Evolutionary conservation across 2,113 vertebrate genomes (phyloP).

Genomic region (Corythaixoides concolor): DNA sequence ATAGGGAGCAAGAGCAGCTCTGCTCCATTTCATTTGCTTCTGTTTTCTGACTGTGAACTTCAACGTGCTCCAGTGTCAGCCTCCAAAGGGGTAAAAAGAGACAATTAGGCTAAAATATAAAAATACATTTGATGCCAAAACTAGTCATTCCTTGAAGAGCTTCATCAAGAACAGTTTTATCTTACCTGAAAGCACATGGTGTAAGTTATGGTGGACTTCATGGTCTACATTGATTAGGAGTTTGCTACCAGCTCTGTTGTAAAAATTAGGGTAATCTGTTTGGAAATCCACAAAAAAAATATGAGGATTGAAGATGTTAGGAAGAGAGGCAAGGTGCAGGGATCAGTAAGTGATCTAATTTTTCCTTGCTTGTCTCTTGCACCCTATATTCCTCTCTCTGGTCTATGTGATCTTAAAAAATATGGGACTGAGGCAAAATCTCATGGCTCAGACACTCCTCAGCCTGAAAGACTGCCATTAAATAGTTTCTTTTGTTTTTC

Average conservation of each 20-base stretch:
- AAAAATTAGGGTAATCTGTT: background rate
- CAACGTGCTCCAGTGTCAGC: background rate
- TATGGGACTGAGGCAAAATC: background rate
- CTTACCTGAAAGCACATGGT: background rate
- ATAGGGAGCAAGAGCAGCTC: background rate
- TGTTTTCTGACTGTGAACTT: background rate
- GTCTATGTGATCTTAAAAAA: background rate
- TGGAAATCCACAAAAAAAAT: background rate
- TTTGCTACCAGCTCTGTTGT: background rate
- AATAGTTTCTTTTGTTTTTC: slow-evolving; percentile 34
- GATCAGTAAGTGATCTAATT: background rate
- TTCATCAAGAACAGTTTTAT: background rate
- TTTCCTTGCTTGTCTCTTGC: background rate
- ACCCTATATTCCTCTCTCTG: background rate
- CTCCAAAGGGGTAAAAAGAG: background rate
- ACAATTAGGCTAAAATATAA: background rate
- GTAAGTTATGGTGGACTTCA: background rate
- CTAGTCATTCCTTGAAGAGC: background rate
- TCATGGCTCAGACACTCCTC: background rate
- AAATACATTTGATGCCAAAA: background rate
- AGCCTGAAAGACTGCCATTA: slow-evolving; percentile 17
- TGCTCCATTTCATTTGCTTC: background rate
- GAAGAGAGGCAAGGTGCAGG: background rate
- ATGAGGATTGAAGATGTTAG: background rate
- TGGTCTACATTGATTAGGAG: background rate